Evolutionary conservation across 2,797 vertebrate species (phyloP), one percentile per base, ranked within the genome.

Genomic region (Alfaro cultratus): DNA sequence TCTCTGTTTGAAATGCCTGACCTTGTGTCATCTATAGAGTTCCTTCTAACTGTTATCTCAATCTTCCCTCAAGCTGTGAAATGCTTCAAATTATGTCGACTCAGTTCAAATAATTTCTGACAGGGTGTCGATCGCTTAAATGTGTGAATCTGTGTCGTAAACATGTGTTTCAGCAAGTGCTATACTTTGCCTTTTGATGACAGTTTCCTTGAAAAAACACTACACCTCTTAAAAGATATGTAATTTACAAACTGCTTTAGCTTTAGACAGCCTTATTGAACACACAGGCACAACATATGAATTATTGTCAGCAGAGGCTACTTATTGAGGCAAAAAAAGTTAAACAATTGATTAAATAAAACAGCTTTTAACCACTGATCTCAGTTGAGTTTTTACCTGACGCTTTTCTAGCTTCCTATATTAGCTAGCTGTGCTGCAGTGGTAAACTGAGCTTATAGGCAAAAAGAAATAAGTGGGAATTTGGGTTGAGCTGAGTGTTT

Each of bases 61-160:
- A 86, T 86, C 74, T 80, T 36, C 46, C 57, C 68, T 67, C 77
- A 80, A 76, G 85, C 79, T 84, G 82, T 85, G 84, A 86, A 91
- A 88, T 82, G 53, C 76, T 87, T 60, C 26, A 80, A 88, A 80
- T 73, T 83, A 80, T 79, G 67, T 80, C 45, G 81, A 73, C 55
- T 47, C 15, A 46, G 53, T 73, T 34, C n/a, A 79, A 81, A 76
- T 46, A 47, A 60, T 43, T 68, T 21, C 18, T n/a, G 23, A n/a
- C 39, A 43, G 62, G 29, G 10, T 45, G 39, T 43, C 34, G 36
- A 41, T 68, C 10, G 41, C 36, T 68, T 34, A 45, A n/a, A 45
- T 6, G 26, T 70, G 67, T 26, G 39, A 70, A 70, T 41, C 39
- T 70, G 36, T 41, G 39, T 10, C 3, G 2, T 13, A 11, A 70